Conservation (phyloP, 2,797 vertebrate species). For the Tokudaia muenninki region DNA sequence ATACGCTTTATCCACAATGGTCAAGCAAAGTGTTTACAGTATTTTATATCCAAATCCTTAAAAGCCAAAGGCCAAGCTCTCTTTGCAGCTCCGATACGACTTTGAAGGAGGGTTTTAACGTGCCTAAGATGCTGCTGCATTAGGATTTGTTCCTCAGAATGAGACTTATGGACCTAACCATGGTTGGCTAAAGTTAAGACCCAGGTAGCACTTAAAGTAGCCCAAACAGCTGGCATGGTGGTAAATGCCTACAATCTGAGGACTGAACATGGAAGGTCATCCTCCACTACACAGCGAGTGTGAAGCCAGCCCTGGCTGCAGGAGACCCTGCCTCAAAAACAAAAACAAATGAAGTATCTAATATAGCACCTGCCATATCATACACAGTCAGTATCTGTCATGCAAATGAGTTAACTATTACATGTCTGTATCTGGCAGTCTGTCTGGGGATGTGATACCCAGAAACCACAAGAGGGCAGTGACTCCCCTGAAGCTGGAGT, state of each 20-base stretch:
- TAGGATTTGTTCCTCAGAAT: background rate
- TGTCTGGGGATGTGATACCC: background rate
- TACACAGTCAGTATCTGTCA: background rate
- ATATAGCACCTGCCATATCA: background rate
- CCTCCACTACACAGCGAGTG: background rate
- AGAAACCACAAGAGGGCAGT: background rate
- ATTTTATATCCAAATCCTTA: constrained; percentile 62
- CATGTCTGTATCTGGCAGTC: background rate
- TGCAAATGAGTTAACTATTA: background rate
- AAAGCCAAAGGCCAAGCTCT: constrained; percentile 27
- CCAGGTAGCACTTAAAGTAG: background rate
- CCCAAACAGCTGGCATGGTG: background rate
- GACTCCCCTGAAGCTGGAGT: background rate
- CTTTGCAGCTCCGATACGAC: background rate
- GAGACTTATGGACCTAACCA: background rate
- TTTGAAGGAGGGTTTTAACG: background rate
- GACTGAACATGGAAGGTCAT: background rate
- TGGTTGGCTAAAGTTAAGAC: background rate
- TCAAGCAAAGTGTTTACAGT: background rate
- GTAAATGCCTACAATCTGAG: background rate
- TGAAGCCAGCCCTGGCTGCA: background rate
- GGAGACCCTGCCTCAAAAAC: background rate
- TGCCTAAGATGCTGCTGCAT: background rate
- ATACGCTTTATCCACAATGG: background rate
- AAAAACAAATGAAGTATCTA: background rate